phyloP scores from a whole-genome alignment of 2,888 invertebrate genomes.

The Ophion ventricosus region DNA sequence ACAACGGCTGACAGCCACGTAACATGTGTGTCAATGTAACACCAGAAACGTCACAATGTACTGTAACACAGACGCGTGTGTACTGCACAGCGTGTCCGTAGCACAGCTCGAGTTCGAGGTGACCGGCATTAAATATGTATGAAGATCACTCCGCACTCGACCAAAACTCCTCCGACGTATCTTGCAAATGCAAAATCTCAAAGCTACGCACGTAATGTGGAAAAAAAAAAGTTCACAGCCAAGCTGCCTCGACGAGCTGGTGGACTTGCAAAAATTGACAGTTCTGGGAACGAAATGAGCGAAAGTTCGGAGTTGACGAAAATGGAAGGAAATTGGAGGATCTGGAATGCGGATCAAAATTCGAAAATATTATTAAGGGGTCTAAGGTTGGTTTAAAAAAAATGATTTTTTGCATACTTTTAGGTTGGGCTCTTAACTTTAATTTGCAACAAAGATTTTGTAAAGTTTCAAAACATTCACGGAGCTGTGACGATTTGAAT shows the following conservation, averaged over 20 bases:
- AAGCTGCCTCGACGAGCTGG: background rate
- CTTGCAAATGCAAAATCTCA: background rate
- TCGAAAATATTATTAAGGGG: too few species aligned
- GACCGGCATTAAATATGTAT: constrained; percentile 48
- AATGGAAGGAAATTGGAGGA: too few species aligned
- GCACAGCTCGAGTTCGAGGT: constrained; percentile 57
- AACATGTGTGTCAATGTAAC: constrained; percentile 75
- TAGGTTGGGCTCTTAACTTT: too few species aligned
- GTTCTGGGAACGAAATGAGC: background rate
- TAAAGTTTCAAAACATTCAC: too few species aligned
- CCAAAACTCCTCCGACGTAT: constrained; percentile 26
- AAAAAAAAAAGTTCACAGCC: background rate
- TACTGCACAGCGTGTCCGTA: constrained; percentile 17
- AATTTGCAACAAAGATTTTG: too few species aligned
- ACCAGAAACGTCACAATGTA: constrained; percentile 65
- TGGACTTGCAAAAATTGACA: background rate
- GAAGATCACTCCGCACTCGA: constrained; percentile 43
- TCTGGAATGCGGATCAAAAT: too few species aligned
- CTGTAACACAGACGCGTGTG: constrained; percentile 26
- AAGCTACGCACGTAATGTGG: background rate
- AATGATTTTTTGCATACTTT: too few species aligned
- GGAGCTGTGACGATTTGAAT: too few species aligned
- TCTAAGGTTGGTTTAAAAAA: too few species aligned
- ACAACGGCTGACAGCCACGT: constrained; percentile 66
- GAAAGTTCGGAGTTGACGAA: background rate